Evolutionary conservation across 1,140 invertebrate genomes (phyloP).

Genomic region (Delia radicum): DNA sequence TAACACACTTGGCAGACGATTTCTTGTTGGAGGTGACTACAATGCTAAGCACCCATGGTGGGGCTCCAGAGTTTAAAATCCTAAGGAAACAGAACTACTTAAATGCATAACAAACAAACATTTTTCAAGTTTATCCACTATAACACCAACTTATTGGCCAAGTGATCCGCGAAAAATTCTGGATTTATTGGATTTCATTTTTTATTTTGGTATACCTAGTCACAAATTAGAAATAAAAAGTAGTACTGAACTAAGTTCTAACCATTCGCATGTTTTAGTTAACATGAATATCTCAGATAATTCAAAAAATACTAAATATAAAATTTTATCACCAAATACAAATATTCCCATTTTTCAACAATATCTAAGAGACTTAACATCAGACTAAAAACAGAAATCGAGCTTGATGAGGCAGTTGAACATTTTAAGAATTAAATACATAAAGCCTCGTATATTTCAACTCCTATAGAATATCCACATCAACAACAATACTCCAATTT

Average conservation of each 20-base stretch:
- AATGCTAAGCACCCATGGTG: neutral
- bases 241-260: neutral
- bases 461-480: neutral
- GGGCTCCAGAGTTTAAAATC: neutral
- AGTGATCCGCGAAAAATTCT: neutral
- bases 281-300: neutral
- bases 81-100: conserved; percentile 1
- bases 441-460: neutral
- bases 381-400: neutral
- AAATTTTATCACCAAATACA: neutral
- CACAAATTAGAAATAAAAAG: neutral
- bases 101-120: neutral
- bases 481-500: neutral
- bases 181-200: neutral
- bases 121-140: neutral
- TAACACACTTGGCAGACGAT: neutral
- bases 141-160: conserved; percentile 6
- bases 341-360: neutral
- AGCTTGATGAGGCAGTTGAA: neutral
- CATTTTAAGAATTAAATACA: neutral
- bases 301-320: neutral
- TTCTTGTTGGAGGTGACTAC: neutral
- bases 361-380: neutral
- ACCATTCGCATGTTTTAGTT: neutral
- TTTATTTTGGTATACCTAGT: neutral